Conservation (phyloP, 2,888 invertebrate species). For the Furcula furcula region DNA sequence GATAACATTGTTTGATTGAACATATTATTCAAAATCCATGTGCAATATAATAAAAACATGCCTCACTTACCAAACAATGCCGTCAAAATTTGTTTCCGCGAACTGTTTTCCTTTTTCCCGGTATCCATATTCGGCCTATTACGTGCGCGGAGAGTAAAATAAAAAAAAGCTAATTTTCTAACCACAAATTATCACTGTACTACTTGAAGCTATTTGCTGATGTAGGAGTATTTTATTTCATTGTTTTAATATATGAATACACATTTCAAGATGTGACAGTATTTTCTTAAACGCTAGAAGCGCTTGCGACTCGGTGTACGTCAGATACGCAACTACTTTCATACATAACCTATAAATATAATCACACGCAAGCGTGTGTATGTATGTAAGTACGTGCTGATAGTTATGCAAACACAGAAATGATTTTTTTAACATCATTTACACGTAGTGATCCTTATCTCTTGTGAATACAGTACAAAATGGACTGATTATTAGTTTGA, state of each 20-base stretch:
- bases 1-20: neutral
- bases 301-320: conserved; percentile 22
- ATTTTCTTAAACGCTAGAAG: conserved; percentile 6
- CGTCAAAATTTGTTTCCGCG: conserved; percentile 51
- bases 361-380: conserved; percentile 18
- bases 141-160: conserved; percentile 15
- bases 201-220: too few relatives aligned
- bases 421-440: conserved; percentile 14
- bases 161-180: conserved; percentile 24
- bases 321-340: conserved; percentile 23
- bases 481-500: conserved; percentile 10
- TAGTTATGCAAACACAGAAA: conserved; percentile 29
- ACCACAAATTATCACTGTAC: too few relatives aligned
- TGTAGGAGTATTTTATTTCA: too few relatives aligned
- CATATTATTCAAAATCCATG: conserved; percentile 4
- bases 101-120: conserved; percentile 36
- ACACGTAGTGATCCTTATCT: conserved; percentile 11
- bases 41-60: conserved; percentile 5
- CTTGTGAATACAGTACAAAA: conserved; percentile 13
- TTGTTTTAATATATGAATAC: too few relatives aligned
- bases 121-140: conserved; percentile 40
- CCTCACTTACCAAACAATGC: conserved; percentile 53
- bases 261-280: conserved; percentile 10
- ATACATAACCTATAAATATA: conserved; percentile 36
- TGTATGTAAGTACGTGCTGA: too few relatives aligned